These are phyloP conservation scores for Apotomis capreana DNA, from an alignment of 2,888 invertebrate genomes.

Conservation along the genomic window DNA sequence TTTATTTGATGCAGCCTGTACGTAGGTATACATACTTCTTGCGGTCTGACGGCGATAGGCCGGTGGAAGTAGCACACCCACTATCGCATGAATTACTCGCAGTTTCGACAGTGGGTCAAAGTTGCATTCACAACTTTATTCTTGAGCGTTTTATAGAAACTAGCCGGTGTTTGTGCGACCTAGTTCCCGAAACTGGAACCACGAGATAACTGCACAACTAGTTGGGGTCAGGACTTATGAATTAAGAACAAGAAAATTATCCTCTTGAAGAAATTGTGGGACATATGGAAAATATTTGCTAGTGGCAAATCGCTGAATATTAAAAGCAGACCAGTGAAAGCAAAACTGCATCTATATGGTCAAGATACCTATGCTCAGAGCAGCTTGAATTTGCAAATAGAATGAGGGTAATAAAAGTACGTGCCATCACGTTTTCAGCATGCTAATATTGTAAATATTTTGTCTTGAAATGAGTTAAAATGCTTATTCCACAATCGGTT, in stretches of 20 bases:
- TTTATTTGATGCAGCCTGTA: neutral
- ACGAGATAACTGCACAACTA: conserved; percentile 27
- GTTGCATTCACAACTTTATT: conserved; percentile 29
- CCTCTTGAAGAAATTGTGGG: neutral
- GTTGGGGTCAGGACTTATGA: conserved; percentile 23
- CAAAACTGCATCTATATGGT: neutral
- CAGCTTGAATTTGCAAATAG: neutral
- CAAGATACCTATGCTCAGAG: neutral
- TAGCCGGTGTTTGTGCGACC: conserved; percentile 25
- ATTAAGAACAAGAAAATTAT: conserved; percentile 23
- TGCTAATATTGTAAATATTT: neutral
- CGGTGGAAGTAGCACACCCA: conserved; percentile 2
- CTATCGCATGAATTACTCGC: conserved; percentile 19
- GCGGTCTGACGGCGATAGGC: neutral
- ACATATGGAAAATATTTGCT: neutral
- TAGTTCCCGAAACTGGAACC: conserved; percentile 26
- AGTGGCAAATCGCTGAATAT: neutral
- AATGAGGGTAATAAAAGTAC: neutral
- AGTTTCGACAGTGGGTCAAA: conserved; percentile 31
- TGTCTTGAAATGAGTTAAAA: neutral
- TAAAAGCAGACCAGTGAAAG: neutral
- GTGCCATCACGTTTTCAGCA: neutral
- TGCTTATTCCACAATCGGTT: too few relatives aligned
- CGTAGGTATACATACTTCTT: conserved; percentile 3
- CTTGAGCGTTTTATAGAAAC: conserved; percentile 20